A percentile compares a stretch with the other conserved stretches of the same genome.
Evolutionary conservation across 2,888 invertebrate genomes (phyloP).

Genomic region (Electrophaes corylata): DNA sequence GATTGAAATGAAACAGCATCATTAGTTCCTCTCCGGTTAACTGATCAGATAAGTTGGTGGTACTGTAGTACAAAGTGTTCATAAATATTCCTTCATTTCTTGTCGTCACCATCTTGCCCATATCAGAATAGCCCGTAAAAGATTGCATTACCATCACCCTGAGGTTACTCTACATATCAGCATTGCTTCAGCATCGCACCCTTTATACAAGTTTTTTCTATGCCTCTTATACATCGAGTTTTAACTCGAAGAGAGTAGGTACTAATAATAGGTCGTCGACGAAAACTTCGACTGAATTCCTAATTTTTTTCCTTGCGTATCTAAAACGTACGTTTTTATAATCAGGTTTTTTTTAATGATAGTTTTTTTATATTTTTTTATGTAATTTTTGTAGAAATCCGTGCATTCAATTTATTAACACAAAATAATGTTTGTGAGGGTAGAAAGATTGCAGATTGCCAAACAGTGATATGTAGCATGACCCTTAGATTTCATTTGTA

Average conservation of each 20-base stretch:
- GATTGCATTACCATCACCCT: slow-evolving; percentile 15
- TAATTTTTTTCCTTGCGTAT: too few species aligned
- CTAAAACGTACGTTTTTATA: too few species aligned
- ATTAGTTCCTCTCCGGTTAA: not conserved
- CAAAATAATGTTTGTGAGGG: too few species aligned
- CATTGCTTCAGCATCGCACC: not conserved
- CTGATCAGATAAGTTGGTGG: not conserved
- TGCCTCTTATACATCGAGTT: too few species aligned
- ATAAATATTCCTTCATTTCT: slow-evolving; percentile 17
- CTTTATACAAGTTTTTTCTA: too few species aligned
- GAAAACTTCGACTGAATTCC: too few species aligned
- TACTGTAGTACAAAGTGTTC: slow-evolving; percentile 9
- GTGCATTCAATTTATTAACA: too few species aligned
- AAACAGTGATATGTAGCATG: not conserved
- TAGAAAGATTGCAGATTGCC: not conserved
- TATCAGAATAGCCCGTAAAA: slow-evolving; percentile 16
- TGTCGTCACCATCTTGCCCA: slow-evolving; percentile 20
- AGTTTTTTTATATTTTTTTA: too few species aligned
- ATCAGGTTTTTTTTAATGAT: too few species aligned
- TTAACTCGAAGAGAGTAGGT: too few species aligned
- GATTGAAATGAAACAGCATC: not conserved
- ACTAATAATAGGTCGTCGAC: too few species aligned
- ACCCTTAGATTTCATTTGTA: slow-evolving; percentile 35
- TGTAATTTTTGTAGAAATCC: too few species aligned
- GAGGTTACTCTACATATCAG: not conserved